phyloP scores from a whole-genome alignment of 1,140 invertebrate genomes.

The Lordiphosa mommai region DNA sequence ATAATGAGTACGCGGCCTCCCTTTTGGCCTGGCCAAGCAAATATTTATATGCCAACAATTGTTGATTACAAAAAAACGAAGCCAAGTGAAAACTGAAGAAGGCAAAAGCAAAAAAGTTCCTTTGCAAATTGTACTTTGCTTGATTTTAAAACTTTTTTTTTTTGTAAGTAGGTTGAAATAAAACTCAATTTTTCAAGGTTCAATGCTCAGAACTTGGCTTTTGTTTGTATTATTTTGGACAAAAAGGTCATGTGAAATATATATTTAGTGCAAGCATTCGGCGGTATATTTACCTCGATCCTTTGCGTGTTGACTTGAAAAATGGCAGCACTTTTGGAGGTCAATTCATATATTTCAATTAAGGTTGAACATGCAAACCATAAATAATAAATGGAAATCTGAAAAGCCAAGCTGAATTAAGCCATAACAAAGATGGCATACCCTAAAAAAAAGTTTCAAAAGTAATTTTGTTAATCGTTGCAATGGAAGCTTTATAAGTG shows the following conservation, averaged over 20 bases:
- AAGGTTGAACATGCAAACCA: slow-evolving; percentile 67
- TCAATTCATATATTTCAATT: slow-evolving; percentile 70
- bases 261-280: neutral
- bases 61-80: slow-evolving; percentile 51
- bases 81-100: neutral
- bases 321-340: slow-evolving; percentile 38
- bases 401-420: slow-evolving; percentile 10
- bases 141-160: slow-evolving; percentile 4
- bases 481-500: too few relatives aligned
- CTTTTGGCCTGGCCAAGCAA: slow-evolving; percentile 38
- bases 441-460: slow-evolving; percentile 19
- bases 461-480: too few relatives aligned
- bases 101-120: neutral
- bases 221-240: slow-evolving; percentile 8
- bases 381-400: slow-evolving; percentile 19
- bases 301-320: slow-evolving; percentile 46
- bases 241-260: slow-evolving; percentile 33
- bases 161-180: slow-evolving; percentile 32
- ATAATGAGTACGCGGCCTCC: slow-evolving; percentile 51
- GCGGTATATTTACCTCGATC: slow-evolving; percentile 22
- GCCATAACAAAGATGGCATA: neutral
- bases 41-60: slow-evolving; percentile 45
- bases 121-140: neutral
- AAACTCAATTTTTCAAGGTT: slow-evolving; percentile 42
- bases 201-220: slow-evolving; percentile 24